Conservation (phyloP, 2,797 vertebrate genomes). For the Gymnocypris eckloni region DNA sequence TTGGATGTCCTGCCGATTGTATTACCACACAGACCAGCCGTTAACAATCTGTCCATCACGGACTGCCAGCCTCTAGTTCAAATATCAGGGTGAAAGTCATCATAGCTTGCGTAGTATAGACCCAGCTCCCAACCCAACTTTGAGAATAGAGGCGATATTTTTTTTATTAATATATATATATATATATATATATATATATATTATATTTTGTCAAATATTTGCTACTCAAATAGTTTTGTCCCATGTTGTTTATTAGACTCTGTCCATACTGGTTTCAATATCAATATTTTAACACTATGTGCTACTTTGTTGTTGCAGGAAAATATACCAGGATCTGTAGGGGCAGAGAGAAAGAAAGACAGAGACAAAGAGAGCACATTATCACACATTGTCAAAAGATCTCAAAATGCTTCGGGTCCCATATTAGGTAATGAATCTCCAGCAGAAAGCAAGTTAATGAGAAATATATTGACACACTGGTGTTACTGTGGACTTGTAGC, state of each 20-base stretch:
- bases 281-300: slow-evolving; percentile 54
- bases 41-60: too few species aligned
- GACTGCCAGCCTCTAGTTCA: too few species aligned
- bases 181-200: background rate
- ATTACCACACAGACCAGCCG: too few species aligned
- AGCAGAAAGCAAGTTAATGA: slow-evolving; percentile 83
- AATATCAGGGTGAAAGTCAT: too few species aligned
- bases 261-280: background rate
- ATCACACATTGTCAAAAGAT: slow-evolving; percentile 97
- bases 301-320: slow-evolving; percentile 69
- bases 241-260: background rate
- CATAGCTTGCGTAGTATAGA: too few species aligned
- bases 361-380: slow-evolving; percentile 77
- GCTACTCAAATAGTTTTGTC: background rate
- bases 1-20: too few species aligned
- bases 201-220: background rate
- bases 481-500: slow-evolving; percentile 75
- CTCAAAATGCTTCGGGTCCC: slow-evolving; percentile 89
- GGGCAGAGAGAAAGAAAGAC: slow-evolving; percentile 59
- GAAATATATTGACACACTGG: slow-evolving; percentile 87
- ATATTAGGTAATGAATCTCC: slow-evolving; percentile 94
- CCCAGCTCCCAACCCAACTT: too few species aligned
- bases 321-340: slow-evolving; percentile 58
- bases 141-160: too few species aligned
- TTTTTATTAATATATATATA: too few species aligned